Base-by-base conservation (phyloP, 2,113 vertebrate species). In the Scalopus aquaticus region DNA sequence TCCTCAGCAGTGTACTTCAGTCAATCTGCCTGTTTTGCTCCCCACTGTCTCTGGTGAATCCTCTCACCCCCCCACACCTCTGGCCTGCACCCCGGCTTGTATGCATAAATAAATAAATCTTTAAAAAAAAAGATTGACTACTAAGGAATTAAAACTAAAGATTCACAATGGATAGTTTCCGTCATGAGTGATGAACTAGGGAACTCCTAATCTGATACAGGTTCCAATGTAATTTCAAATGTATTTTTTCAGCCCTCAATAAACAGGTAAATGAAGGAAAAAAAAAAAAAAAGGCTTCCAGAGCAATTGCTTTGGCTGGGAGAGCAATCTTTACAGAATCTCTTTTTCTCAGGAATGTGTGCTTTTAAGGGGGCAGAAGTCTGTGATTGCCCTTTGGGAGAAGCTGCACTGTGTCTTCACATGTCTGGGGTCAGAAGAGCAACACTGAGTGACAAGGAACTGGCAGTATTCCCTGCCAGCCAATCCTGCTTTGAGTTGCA, bases 301-400 rank as follows among this genome's bases (percentile, higher is more conserved):
- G n/a, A 86, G 81, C n/a, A 81, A 74, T 67, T 88, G 56, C 32
- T 93, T 92, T 84, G 54, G 4, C 56, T 39, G 26, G 37, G 32
- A 78, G 49, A 86, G 51, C 56, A 72, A 80, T 67, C 35, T 72
- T 79, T 74, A 67, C 67, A 64, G n/a, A 82, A 70, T 76, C 44
- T 81, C 81, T 88, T 58, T 80, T 85, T 80, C 65, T 81, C 80
- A 32, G 54, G 70, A 7, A 62, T 65, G 16, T 72, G 54, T 70
- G 22, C 70, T 92, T 58, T 54, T 92, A 85, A 96, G 78, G 77
- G 22, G 16, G 30, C n/a, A 95, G 39, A 93, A 60, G 51, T 9
- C 42, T 51, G n/a, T 51, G 78, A 64, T 19, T 82, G 54, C 28
- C 30, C 54, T 49, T 22, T 58, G 65, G 72, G 62, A 72, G 60